Evolutionary conservation across 2,888 invertebrate genomes (phyloP).

Genomic region (Tinea trinotella): DNA sequence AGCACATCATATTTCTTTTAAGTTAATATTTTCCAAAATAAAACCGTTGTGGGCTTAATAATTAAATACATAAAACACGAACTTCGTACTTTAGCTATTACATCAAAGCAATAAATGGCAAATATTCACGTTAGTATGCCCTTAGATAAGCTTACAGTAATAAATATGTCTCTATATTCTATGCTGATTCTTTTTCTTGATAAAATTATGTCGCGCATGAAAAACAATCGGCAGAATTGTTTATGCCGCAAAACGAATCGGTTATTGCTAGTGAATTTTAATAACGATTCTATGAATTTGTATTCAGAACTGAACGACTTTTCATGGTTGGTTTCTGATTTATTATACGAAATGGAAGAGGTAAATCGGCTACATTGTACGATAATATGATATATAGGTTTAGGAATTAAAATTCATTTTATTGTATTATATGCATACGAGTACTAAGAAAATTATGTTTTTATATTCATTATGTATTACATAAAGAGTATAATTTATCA

Average conservation of each 20-base stretch:
- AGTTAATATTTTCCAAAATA: too few species aligned
- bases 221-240: constrained; percentile 7
- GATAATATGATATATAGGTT: not conserved
- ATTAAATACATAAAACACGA: too few species aligned
- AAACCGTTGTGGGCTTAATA: too few species aligned
- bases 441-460: too few species aligned
- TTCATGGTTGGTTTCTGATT: constrained; percentile 8
- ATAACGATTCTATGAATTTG: constrained; percentile 41
- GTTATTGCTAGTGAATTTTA: constrained; percentile 35
- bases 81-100: too few species aligned
- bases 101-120: too few species aligned
- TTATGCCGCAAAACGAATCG: constrained; percentile 8
- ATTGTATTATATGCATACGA: too few species aligned
- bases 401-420: too few species aligned
- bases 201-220: not conserved
- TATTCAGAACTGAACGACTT: constrained; percentile 30
- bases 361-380: not conserved
- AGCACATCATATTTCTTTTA: too few species aligned
- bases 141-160: not conserved
- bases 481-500: too few species aligned
- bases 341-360: not conserved
- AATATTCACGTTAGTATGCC: not conserved
- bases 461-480: too few species aligned
- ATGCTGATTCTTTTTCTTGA: not conserved
- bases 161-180: not conserved